Base-by-base conservation (phyloP, 92 coral and sea anemone genomes). In the Palythoa caribaeorum region DNA sequence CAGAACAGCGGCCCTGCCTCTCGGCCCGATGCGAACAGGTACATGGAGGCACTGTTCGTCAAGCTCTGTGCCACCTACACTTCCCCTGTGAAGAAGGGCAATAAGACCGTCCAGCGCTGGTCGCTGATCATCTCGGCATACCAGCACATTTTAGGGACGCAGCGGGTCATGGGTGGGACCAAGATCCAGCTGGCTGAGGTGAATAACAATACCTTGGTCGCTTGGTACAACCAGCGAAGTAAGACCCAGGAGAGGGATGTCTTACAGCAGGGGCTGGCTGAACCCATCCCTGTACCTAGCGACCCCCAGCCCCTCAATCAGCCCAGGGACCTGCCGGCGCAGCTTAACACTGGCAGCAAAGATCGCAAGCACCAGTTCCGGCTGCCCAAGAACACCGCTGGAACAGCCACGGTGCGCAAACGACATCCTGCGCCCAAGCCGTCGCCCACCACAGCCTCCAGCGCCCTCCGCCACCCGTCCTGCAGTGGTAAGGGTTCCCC, bases 1-100 rank as follows among this genome's bases (percentile, higher is more conserved):
- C 28, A 28, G 28, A 28, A 28, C 28, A 28, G 28, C 28, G 28
- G 28, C n/a, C n/a, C n/a, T n/a, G n/a, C n/a, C n/a, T n/a, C n/a
- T n/a, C n/a, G n/a, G n/a, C 28, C 28, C 28, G 28, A 28, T 28
- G 28, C 28, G 69, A 94, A 94, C 77, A 15, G 95, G 5, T 92
- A 92, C 78, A 86, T 94, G 85, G 98, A 92, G 69, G 91, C 28
- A 28, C 28, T 83, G 3, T 79, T 92, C 20, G 48, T 81, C 2
- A 65, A 76, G 28, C 73, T 90, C 85, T 90, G 94, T 66, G 87
- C 78, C 9, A 39, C 89, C 11, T 87, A 88, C 75, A 95, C 94
- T 36, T 71, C 79, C 13, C 83, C 86, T 17, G 87, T 53, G 14
- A 40, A 72, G 65, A 47, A 77, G 47, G 81, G 35, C 28, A 92